Evolutionary conservation across 2,797 vertebrate genomes (phyloP).

Genomic region (Artibeus jamaicensis): DNA sequence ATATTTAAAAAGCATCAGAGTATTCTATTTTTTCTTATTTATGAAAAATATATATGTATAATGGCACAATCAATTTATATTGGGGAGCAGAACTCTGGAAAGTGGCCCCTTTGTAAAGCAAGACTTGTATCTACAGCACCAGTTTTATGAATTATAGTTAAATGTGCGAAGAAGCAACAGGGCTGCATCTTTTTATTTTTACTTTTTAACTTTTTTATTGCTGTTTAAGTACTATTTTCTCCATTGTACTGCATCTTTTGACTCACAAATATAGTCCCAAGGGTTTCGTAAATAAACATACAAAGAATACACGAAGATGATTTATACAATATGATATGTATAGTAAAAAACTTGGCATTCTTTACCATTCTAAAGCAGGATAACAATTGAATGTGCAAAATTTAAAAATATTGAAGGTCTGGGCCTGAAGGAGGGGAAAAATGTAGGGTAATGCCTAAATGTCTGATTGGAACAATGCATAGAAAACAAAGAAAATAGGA

Average conservation of each 20-base stretch:
- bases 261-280: background rate
- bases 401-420: background rate
- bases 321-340: background rate
- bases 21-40: slow-evolving; percentile 30
- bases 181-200: background rate
- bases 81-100: background rate
- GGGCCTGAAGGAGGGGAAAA: background rate
- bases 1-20: background rate
- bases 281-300: background rate
- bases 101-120: background rate
- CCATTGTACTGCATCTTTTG: background rate
- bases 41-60: background rate
- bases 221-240: no score
- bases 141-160: background rate
- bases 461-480: background rate
- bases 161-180: background rate
- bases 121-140: no score
- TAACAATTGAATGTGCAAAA: background rate
- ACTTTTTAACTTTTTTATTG: no score
- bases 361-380: background rate
- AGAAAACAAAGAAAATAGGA: background rate
- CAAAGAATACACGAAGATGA: background rate
- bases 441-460: background rate
- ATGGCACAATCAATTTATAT: background rate
- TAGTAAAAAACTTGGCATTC: background rate